Evolutionary conservation across 2,888 invertebrate species (phyloP), one percentile per base, ranked within the genome.

Genomic region (Pristionchus fissidentatus): DNA sequence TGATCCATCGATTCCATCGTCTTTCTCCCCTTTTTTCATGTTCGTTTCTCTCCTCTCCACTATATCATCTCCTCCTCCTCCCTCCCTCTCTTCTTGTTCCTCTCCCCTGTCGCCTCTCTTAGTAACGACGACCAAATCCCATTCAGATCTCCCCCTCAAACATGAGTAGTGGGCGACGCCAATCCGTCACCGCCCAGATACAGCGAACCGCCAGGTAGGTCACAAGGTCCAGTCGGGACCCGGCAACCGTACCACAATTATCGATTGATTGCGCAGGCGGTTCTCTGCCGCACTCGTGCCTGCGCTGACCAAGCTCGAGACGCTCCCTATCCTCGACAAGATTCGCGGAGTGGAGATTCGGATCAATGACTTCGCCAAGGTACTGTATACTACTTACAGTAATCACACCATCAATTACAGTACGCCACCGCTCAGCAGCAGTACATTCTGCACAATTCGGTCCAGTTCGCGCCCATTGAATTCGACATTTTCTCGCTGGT

Each of bases 241-340:
- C 41, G 26, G 19, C 13, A 13, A 19, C 32, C 66, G 7, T 35
- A 26, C 35, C 46, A 29, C 26, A 35, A 46, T 85, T 15, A 66
- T 66, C 66, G 35, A 22, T 41, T 15, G 1, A 5, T 29, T 3
- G 22, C 86, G 73, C 85, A 87, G 91, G 75, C 88, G 90, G n/a
- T 90, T 91, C 85, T 91, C 91, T 22, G 89, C 90, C 13, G 91
- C 89, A 38, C 89, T 91, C 78, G 91, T 90, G 0, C 91, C 91
- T 22, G 90, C 90, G 81, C 84, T 91, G 78, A 91, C 91, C 15
- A 90, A 90, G 78, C 87, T 91, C 60, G 91, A 91, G 55, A 85
- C 87, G 38, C 84, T 91, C n/a, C 85, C 87, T 22, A 84, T 87
- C 46, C 85, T 91, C 26, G 88, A 89, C 83, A 89, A 89, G 75